A percentile compares a stretch with the other conserved stretches of the same genome.
Evolutionary conservation across 1,140 invertebrate genomes (phyloP).

Genomic region (Drosophila triauraria): DNA sequence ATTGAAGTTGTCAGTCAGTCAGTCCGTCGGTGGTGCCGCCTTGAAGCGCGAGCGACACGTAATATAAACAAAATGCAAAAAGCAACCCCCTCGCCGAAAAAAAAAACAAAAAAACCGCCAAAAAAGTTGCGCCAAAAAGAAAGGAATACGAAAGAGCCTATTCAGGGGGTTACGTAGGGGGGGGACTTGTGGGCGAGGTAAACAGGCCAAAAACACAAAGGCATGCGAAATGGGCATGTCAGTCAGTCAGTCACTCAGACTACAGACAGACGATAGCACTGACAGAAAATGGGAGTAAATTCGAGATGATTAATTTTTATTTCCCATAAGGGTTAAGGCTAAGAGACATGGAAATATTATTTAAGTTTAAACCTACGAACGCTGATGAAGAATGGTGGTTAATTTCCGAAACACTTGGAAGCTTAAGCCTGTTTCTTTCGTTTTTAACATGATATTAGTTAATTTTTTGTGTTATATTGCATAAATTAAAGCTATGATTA

Average conservation of each 20-base stretch:
- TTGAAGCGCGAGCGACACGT: constrained; percentile 66
- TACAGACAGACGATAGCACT: constrained; percentile 21
- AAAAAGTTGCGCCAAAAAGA: constrained; percentile 58
- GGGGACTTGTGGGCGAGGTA: constrained; percentile 25
- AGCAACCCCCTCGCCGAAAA: constrained; percentile 35
- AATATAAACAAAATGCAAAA: constrained; percentile 80
- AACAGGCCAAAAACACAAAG: constrained; percentile 65
- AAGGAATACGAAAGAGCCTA: constrained; percentile 51
- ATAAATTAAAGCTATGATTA: no score
- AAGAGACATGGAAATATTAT: no score
- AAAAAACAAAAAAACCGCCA: constrained; percentile 16
- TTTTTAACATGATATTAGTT: no score
- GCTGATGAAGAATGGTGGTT: no score
- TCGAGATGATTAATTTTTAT: not conserved
- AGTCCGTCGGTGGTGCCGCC: constrained; percentile 41
- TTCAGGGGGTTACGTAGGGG: constrained; percentile 9
- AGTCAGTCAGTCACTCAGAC: constrained; percentile 60
- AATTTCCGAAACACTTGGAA: no score
- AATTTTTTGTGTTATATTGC: no score
- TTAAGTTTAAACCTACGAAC: no score
- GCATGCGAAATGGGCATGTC: constrained; percentile 75
- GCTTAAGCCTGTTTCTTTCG: no score
- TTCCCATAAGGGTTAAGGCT: no score
- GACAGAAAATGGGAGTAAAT: not conserved
- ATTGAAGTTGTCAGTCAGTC: constrained; percentile 81